Evolutionary conservation across 2,797 vertebrate species (phyloP).

Genomic region (Heterohyrax brucei): DNA sequence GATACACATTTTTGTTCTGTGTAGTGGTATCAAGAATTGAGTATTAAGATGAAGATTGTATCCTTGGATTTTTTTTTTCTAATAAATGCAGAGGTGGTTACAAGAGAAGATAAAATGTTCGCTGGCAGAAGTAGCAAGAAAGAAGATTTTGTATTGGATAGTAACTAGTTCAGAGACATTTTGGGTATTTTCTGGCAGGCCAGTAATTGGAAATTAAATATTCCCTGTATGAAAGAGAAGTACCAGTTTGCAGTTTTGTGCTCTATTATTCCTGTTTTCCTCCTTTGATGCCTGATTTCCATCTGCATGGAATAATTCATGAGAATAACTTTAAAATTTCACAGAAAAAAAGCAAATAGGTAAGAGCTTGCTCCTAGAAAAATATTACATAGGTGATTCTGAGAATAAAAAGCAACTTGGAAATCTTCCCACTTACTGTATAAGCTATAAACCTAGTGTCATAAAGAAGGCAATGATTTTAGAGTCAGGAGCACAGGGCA

Average conservation of each 20-base stretch:
- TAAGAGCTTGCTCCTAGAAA: conserved; percentile 57
- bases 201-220: conserved; percentile 83
- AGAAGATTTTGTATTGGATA: conserved; percentile 47
- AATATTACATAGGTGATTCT: conserved; percentile 43
- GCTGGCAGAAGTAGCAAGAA: conserved; percentile 30
- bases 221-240: conserved; percentile 60
- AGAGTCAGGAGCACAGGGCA: background rate
- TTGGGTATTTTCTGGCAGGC: conserved; percentile 63
- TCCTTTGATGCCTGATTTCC: conserved; percentile 75
- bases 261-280: conserved; percentile 74
- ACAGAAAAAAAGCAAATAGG: conserved; percentile 23
- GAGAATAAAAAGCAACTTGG: conserved; percentile 60
- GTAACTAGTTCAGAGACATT: conserved; percentile 56
- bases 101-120: conserved; percentile 72
- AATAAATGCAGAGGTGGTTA: conserved; percentile 58
- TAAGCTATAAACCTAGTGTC: background rate
- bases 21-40: conserved; percentile 5
- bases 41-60: conserved; percentile 40
- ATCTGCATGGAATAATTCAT: conserved; percentile 82
- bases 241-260: conserved; percentile 64
- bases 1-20: background rate
- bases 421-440: background rate
- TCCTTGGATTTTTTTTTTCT: conserved; percentile 37
- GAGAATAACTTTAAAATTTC: conserved; percentile 77
- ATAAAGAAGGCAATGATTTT: conserved; percentile 14